These are phyloP conservation scores for Helobdella robusta DNA, from an alignment of 2,888 invertebrate genomes.

Conservation along the genomic window DNA sequence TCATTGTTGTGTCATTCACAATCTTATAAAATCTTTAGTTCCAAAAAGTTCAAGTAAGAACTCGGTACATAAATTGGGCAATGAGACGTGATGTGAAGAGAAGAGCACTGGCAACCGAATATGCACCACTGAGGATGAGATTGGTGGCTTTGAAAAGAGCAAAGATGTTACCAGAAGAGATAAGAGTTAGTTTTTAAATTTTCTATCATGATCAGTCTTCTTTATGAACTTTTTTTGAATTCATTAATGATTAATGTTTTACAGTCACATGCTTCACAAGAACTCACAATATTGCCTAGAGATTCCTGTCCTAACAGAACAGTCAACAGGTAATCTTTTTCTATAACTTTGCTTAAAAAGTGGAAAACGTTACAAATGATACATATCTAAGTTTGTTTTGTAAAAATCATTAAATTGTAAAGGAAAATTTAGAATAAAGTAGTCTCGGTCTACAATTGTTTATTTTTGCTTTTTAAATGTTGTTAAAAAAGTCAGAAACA, in stretches of 20 bases:
- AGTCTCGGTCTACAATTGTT: too few species aligned
- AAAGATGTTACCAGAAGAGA: constrained; percentile 7
- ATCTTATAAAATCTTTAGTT: too few species aligned
- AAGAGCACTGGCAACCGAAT: constrained; percentile 64
- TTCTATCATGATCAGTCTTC: background rate
- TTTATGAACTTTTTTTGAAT: background rate
- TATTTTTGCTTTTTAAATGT: too few species aligned
- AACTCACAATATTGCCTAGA: constrained; percentile 63
- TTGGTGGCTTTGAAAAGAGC: constrained; percentile 8
- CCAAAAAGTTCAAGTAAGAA: constrained; percentile 27
- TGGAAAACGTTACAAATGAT: too few species aligned
- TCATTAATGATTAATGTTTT: constrained; percentile 28
- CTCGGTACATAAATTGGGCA: constrained; percentile 55
- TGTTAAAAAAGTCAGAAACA: too few species aligned
- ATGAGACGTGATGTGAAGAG: constrained; percentile 80
- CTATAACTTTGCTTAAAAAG: too few species aligned
- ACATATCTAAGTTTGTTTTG: too few species aligned
- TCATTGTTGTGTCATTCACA: too few species aligned
- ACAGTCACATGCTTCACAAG: constrained; percentile 66
- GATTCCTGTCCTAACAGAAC: constrained; percentile 44
- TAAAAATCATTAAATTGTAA: too few species aligned
- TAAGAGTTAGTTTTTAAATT: constrained; percentile 12
- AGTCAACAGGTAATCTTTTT: constrained; percentile 59
- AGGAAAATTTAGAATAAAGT: too few species aligned
- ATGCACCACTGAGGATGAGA: constrained; percentile 54